A percentile compares a stretch with the other conserved stretches of the same genome.
phyloP scores from a whole-genome alignment of 1,140 invertebrate genomes.

The Drosophila asahinai region DNA sequence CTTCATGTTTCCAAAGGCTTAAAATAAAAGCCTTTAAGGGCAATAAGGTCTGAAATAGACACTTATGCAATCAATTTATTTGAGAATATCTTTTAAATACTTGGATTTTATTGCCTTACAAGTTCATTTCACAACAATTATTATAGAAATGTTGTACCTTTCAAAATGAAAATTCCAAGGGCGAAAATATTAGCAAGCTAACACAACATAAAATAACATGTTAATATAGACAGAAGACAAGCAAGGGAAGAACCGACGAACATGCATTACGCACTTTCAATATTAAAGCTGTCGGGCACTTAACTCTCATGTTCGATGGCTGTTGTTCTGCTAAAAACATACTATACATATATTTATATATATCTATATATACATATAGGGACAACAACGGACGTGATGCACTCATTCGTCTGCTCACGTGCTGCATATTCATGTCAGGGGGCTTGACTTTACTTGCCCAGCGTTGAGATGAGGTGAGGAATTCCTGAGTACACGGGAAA shows the following conservation, averaged over 20 bases:
- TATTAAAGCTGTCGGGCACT: conserved; percentile 24
- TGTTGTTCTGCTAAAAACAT: conserved; percentile 13
- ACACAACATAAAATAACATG: conserved; percentile 16
- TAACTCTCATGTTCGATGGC: conserved; percentile 22
- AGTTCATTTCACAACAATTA: conserved; percentile 17
- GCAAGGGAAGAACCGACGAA: not conserved
- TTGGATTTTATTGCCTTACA: conserved; percentile 10
- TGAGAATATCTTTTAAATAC: not conserved
- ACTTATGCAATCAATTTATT: too few species aligned
- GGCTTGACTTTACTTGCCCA: conserved; percentile 17
- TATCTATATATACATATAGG: conserved; percentile 3
- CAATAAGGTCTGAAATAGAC: not conserved
- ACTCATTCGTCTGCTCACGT: conserved; percentile 39
- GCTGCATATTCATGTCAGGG: conserved; percentile 51
- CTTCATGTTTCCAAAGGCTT: too few species aligned
- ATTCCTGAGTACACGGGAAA: not conserved
- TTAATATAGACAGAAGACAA: conserved; percentile 18
- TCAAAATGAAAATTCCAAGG: conserved; percentile 5
- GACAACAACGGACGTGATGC: conserved; percentile 27
- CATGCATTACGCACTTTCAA: conserved; percentile 12
- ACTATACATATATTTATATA: not conserved
- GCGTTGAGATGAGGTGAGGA: not conserved
- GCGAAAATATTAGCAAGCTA: conserved; percentile 3
- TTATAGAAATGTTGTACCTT: not conserved
- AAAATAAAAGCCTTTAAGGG: not conserved